Conservation (phyloP, 2,797 vertebrate genomes). For the Chelmon rostratus region DNA sequence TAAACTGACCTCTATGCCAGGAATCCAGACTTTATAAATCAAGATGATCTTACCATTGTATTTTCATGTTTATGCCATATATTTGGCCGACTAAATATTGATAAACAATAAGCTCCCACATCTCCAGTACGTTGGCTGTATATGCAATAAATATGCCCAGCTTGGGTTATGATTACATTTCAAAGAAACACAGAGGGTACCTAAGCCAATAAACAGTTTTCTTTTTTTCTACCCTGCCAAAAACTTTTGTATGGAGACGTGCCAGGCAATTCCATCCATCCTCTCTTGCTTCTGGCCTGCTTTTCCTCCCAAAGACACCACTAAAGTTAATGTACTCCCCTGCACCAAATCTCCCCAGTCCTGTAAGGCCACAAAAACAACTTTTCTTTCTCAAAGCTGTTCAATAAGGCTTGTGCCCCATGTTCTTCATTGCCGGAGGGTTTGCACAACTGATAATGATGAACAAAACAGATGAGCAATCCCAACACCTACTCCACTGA, state of each 20-base stretch:
- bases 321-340: slow-evolving; percentile 53
- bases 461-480: slow-evolving; percentile 60
- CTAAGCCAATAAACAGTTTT: slow-evolving; percentile 78
- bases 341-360: slow-evolving; percentile 39
- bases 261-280: slow-evolving; percentile 72
- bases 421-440: slow-evolving; percentile 35
- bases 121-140: slow-evolving; percentile 57
- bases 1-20: slow-evolving; percentile 39
- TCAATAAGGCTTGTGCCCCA: slow-evolving; percentile 35
- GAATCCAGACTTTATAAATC: slow-evolving; percentile 59
- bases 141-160: slow-evolving; percentile 76
- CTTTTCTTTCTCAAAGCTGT: slow-evolving; percentile 37
- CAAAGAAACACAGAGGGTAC: slow-evolving; percentile 68
- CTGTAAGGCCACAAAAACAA: slow-evolving; percentile 38
- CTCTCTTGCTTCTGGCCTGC: slow-evolving; percentile 61
- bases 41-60: slow-evolving; percentile 48
- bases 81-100: slow-evolving; percentile 65
- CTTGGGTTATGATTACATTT: slow-evolving; percentile 78
- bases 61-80: slow-evolving; percentile 58
- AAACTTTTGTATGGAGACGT: slow-evolving; percentile 68
- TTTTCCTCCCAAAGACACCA: slow-evolving; percentile 64
- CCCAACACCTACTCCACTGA: slow-evolving; percentile 54
- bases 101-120: slow-evolving; percentile 66
- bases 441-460: slow-evolving; percentile 56
- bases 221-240: slow-evolving; percentile 64